Evolutionary conservation across 2,888 invertebrate species (phyloP).

Genomic region (Pyrrhia umbra): DNA sequence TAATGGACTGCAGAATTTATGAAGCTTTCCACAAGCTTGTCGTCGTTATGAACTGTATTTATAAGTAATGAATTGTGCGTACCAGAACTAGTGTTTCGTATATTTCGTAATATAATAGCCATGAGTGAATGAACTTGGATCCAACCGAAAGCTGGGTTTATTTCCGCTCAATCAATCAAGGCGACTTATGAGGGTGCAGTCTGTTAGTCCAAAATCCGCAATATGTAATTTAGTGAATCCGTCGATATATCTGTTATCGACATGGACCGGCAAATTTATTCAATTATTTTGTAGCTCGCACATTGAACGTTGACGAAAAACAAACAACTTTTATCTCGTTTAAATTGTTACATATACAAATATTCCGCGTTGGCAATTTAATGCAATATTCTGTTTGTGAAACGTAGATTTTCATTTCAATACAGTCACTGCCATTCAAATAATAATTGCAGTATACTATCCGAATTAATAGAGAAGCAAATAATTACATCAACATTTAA

Average conservation of each 20-base stretch:
- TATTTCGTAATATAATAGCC: constrained; percentile 51
- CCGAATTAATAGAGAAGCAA: background rate
- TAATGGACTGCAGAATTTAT: constrained; percentile 86
- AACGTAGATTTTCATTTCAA: constrained; percentile 68
- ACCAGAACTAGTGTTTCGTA: constrained; percentile 49
- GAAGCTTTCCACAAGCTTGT: constrained; percentile 75
- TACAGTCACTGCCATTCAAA: constrained; percentile 16
- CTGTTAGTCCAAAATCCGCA: constrained; percentile 75
- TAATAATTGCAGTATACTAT: background rate
- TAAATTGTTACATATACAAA: constrained; percentile 82
- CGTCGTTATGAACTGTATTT: constrained; percentile 63
- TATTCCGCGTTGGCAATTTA: constrained; percentile 80
- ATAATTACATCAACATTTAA: too few species aligned
- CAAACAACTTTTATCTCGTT: constrained; percentile 81
- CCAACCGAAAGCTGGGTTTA: constrained; percentile 76
- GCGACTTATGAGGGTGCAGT: constrained; percentile 79
- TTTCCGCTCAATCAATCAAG: constrained; percentile 86
- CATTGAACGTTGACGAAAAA: constrained; percentile 74
- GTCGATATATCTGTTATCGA: constrained; percentile 74
- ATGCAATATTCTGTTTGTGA: constrained; percentile 72
- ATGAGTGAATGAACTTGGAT: constrained; percentile 66
- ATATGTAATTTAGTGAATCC: constrained; percentile 75
- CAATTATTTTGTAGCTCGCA: constrained; percentile 72
- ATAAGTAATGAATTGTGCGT: constrained; percentile 52
- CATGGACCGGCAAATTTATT: constrained; percentile 70